Conservation (phyloP, 2,797 vertebrate genomes). For the Ctenochaetus hawaiiensis region DNA sequence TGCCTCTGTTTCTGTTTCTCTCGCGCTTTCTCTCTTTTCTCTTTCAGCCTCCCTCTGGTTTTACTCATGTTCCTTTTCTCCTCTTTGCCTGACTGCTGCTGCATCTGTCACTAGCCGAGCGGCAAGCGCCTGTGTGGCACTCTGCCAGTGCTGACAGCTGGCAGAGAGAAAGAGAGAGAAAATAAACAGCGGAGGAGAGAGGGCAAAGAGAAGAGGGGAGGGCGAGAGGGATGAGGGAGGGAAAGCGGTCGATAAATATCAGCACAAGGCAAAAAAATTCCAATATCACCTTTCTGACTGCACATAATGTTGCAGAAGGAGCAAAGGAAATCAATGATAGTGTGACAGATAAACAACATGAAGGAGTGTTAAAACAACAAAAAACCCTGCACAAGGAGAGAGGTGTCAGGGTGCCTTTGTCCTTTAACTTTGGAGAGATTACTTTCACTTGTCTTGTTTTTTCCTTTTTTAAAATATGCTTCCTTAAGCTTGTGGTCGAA, state of each 20-base stretch:
- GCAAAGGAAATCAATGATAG: conserved; percentile 62
- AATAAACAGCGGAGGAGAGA: conserved; percentile 61
- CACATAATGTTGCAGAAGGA: conserved; percentile 32
- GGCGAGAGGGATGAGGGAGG: neutral
- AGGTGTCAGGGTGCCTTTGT: conserved; percentile 28
- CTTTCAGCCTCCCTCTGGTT: conserved; percentile 29
- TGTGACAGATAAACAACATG: conserved; percentile 40
- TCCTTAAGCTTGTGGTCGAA: conserved; percentile 14
- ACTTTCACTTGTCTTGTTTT: conserved; percentile 23
- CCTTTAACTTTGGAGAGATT: conserved; percentile 29
- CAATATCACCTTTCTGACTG: conserved; percentile 64
- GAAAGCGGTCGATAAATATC: conserved; percentile 65
- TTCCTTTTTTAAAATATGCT: conserved; percentile 7
- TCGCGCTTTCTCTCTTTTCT: conserved; percentile 5
- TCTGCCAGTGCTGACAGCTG: conserved; percentile 83
- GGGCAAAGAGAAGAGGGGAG: conserved; percentile 36
- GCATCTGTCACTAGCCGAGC: conserved; percentile 78
- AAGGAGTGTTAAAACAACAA: conserved; percentile 26
- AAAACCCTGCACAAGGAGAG: conserved; percentile 2
- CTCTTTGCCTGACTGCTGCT: conserved; percentile 62
- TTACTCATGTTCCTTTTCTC: conserved; percentile 49
- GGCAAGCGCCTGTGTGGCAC: conserved; percentile 68
- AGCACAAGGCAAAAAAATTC: conserved; percentile 65
- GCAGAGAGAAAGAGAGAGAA: conserved; percentile 69
- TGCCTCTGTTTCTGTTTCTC: neutral